phyloP scores from a whole-genome alignment of 2,888 invertebrate genomes.

The Xylota segnis region DNA sequence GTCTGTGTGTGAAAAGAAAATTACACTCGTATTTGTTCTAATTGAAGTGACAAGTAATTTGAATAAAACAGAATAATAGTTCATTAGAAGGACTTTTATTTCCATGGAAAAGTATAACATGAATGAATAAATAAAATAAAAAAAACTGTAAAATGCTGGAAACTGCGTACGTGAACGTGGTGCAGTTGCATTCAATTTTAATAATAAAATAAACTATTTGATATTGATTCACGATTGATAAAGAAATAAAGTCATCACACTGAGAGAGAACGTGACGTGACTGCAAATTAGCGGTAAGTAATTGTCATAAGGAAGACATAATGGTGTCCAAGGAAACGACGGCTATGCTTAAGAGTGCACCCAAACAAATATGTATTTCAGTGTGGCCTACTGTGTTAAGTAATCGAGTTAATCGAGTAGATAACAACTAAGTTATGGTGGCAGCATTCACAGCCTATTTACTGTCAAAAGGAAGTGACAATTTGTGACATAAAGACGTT shows the following conservation, averaged over 20 bases:
- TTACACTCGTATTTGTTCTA: constrained; percentile 35
- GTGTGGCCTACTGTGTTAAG: not conserved
- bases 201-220: constrained; percentile 2
- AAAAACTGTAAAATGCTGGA: constrained; percentile 35
- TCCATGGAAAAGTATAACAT: constrained; percentile 21
- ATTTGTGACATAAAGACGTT: not conserved
- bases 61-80: constrained; percentile 58
- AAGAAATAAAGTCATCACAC: constrained; percentile 23
- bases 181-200: constrained; percentile 23
- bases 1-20: constrained; percentile 5
- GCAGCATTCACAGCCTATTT: not conserved
- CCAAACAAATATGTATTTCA: not conserved
- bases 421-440: not conserved
- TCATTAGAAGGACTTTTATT: constrained; percentile 58
- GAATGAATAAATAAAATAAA: constrained; percentile 22
- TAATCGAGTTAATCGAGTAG: not conserved
- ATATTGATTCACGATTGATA: constrained; percentile 57
- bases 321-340: constrained; percentile 22
- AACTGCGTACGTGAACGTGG: constrained; percentile 6
- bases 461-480: not conserved
- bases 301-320: constrained; percentile 7
- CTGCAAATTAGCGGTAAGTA: not conserved
- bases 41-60: constrained; percentile 68
- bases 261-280: constrained; percentile 49
- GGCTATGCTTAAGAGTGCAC: not conserved